phyloP scores from a whole-genome alignment of 2,113 vertebrate genomes.

The Gnathonemus echidnorhynchus region DNA sequence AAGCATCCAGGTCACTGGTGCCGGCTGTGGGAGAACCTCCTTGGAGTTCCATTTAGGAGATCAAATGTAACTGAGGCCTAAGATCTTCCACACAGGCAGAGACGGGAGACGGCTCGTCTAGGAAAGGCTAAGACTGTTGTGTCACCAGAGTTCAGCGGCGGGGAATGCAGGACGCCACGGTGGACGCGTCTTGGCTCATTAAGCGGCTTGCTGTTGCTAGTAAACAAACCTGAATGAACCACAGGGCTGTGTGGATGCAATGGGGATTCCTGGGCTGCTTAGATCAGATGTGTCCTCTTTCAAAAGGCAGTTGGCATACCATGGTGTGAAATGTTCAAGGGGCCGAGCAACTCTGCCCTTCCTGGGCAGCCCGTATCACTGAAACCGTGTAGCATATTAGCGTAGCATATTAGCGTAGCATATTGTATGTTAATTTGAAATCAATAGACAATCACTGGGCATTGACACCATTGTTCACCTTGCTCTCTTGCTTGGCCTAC shows the following conservation, averaged over 20 bases:
- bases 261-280: background rate
- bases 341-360: background rate
- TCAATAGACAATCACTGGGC: background rate
- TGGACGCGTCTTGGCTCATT: background rate
- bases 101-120: background rate
- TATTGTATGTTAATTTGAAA: background rate
- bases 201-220: background rate
- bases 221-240: background rate
- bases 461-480: background rate
- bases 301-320: background rate
- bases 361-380: background rate
- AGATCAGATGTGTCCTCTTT: background rate
- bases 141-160: background rate
- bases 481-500: background rate
- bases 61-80: background rate
- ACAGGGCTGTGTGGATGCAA: background rate
- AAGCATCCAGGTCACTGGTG: background rate
- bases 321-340: background rate
- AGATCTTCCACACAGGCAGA: background rate
- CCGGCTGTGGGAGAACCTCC: background rate
- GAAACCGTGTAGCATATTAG: background rate
- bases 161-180: background rate
- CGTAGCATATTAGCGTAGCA: background rate
- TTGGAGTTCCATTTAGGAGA: background rate
- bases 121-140: background rate